Base-by-base conservation (phyloP, 2,797 vertebrate genomes). In the Melanotaenia pygmaea region DNA sequence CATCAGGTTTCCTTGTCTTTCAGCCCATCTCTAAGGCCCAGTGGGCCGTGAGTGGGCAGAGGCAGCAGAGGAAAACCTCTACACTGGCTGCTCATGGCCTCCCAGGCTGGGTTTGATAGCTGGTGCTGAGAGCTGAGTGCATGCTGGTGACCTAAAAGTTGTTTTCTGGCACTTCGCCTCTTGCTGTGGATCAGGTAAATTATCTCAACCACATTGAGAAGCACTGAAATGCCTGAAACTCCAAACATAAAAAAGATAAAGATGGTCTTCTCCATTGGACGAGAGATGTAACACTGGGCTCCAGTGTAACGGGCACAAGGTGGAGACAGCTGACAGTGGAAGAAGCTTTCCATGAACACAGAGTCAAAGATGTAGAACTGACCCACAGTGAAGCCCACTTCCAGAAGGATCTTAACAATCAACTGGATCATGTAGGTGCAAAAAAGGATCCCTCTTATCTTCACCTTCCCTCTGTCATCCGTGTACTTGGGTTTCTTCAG, bases 371-470 rank as follows among this genome's bases (percentile, higher is more conserved):
- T 51, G 47, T 51, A 51, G 47, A 51, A 51, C 47, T 51, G 47
- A 11, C 47, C 47, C n/a, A 51, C 47, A 0, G 95, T 92, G 84
- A 97, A 97, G 14, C 92, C 95, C 0, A 94, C 90, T 85, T 97
- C 96, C 2, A 97, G 91, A 24, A 96, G 22, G 32, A 94, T 95
- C 82, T 97, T 97, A 69, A 92, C 94, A 67, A 97, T 83, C 75
- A 97, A 92, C 0, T 95, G 96, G 58, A 80, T n/a, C 72, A 96
- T 67, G 14, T 97, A 97, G 38, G 94, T 96, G 71, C 92, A 92
- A 92, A 97, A 93, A 66, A 51, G 47, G 47, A 51, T 51, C 22
- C 47, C 47, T 51, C 8, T 22, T 22, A 51, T 51, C 10, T 51
- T 51, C 47, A 51, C 47, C n/a, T 51, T 51, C n/a, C 47, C 47